Percentiles rank a stretch among this genome's conserved stretches.
These are phyloP conservation scores for Ammospiza nelsoni DNA, from an alignment of 2,113 vertebrate genomes.

Conservation along the genomic window DNA sequence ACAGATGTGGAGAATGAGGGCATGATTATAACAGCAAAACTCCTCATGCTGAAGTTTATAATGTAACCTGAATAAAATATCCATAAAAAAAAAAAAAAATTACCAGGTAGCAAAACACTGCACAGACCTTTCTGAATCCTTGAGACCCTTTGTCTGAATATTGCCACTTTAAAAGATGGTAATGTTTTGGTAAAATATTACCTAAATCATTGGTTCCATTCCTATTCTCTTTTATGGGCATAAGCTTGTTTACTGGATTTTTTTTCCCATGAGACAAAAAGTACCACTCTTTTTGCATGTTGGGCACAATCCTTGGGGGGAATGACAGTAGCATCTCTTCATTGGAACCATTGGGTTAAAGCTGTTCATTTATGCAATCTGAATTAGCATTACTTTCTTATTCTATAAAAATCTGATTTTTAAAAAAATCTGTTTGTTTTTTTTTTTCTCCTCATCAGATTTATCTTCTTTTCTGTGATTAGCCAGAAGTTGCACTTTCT, in stretches of 20 bases:
- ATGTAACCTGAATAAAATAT: background rate
- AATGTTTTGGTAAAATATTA: background rate
- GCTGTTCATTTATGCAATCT: background rate
- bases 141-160: background rate
- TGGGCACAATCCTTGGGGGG: too few species aligned
- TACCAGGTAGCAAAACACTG: background rate
- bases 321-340: background rate
- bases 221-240: background rate
- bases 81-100: background rate
- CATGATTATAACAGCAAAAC: background rate
- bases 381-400: background rate
- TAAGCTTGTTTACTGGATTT: background rate
- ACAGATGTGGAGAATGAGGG: background rate
- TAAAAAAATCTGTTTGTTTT: background rate
- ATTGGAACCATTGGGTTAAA: background rate
- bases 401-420: background rate
- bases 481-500: background rate
- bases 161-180: background rate
- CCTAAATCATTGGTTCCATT: background rate
- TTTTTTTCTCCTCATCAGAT: fast-evolving
- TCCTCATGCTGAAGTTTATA: background rate
- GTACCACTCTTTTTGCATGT: background rate
- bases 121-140: background rate
- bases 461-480: background rate
- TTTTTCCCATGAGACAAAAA: background rate